Evolutionary conservation across 2,113 vertebrate genomes (phyloP).

Genomic region (Sphaerodactylus townsendi): DNA sequence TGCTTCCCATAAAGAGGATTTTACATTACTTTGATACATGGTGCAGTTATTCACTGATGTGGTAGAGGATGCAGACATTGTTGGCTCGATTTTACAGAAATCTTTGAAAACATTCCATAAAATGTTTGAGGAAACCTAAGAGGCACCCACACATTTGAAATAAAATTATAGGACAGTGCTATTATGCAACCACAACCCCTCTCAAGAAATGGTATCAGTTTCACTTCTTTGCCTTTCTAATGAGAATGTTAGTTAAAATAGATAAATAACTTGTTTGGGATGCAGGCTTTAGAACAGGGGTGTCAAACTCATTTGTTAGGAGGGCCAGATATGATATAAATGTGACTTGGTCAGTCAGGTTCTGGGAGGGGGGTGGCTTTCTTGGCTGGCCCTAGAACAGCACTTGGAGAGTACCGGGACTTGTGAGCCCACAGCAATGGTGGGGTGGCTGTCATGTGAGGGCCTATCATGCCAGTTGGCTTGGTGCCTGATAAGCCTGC

Average conservation of each 20-base stretch:
- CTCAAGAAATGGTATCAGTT: conserved; percentile 64
- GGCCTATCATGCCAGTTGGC: no score
- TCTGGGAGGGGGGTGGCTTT: no score
- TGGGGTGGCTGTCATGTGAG: no score
- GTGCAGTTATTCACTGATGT: conserved; percentile 72
- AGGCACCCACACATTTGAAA: conserved; percentile 79
- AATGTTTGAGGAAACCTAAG: conserved; percentile 77
- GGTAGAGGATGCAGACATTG: conserved; percentile 67
- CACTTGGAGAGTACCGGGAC: no score
- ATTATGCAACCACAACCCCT: conserved; percentile 67
- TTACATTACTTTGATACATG: conserved; percentile 53
- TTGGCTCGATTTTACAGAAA: conserved; percentile 63
- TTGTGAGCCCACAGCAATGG: no score
- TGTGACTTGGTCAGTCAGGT: no score
- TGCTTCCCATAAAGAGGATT: conserved; percentile 64
- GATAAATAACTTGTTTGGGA: conserved; percentile 62
- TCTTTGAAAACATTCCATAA: conserved; percentile 74
- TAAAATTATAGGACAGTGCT: conserved; percentile 74
- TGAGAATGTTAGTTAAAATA: conserved; percentile 67
- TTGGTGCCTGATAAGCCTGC: no score
- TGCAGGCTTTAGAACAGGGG: conserved; percentile 32
- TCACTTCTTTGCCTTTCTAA: conserved; percentile 72
- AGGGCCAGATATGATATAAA: no score
- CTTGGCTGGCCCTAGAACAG: no score
- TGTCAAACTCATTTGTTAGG: no score